Base-by-base conservation (phyloP, 2,797 vertebrate species). In the Sphenodon punctatus region DNA sequence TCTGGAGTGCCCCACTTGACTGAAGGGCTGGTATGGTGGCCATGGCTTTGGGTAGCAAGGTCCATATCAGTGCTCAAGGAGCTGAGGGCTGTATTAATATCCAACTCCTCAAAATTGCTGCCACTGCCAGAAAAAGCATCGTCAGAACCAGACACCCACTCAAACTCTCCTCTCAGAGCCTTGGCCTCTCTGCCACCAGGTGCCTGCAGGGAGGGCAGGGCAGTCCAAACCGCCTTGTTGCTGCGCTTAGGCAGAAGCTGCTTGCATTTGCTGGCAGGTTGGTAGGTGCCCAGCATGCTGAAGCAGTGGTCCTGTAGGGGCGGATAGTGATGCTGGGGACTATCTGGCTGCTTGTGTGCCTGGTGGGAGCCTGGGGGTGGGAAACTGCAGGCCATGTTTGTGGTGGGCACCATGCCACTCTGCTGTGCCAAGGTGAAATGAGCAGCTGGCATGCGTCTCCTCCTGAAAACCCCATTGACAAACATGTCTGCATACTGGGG, bases 71-170 rank as follows among this genome's bases (percentile, higher is more conserved):
- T 91, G 9, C 94, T 86, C 59, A 95, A 86, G 20, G 97, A 96
- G 88, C 96, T 97, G 55, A 97, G 90, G 0, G 96, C 93, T 1
- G 95, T 93, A 25, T 90, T 95, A 49, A 92, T 95, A 5, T 97
- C 97, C 92, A 98, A 45, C 49, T 82, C 78, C 41, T 90, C 94
- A 61, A 95, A 92, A 0, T 80, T 30, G 42, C 89, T 95, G 51
- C 97, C 93, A 75, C 96, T 96, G 3, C 95, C 96, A 0, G 63
- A 84, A 5, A 92, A 96, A 9, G 97, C 86, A 0, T 96, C 95
- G 60, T 97, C 96, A 51, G 98, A 95, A 80, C 97, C 91, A 64
- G 96, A 95, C 32, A 97, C 97, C 97, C 97, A 98, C 95, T 97
- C 96, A 49, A 97, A 98, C 93, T 96, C 96, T 12, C 97, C 97